Base-by-base conservation (phyloP, 2,888 invertebrate species). In the Drosophila peninsularis region DNA sequence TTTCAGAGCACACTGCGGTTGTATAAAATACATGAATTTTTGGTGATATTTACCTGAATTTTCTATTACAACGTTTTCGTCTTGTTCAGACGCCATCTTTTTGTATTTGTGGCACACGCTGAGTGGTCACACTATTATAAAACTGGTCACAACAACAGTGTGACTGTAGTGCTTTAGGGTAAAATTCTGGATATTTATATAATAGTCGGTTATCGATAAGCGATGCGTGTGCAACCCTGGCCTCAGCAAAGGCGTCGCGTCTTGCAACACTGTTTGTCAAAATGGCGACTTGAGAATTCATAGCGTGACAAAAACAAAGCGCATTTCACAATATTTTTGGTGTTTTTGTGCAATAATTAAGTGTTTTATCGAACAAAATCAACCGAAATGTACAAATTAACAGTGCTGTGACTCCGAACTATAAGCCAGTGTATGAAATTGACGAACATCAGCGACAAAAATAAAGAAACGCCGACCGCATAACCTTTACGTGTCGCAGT, bases 71-170 rank as follows among this genome's bases (percentile, higher is more conserved):
- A 90, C 88, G 88, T 90, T 90, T 82, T 91, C 92, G 81, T 91
- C 91, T 78, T 91, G 90, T 72, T 88, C 81, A 76, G 92, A 92
- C 91, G 93, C 93, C 92, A 93, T 93, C n/a, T n/a, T 82, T 92
- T 91, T 87, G 82, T 66, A 66, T 45, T 76, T 61, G 76, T 77
- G 76, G 60, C 57, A 75, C 21, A 56, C n/a, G 19, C 19, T 54
- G 42, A 67, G 62, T 45, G 60, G 78, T 52, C 66, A 73, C 78
- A 79, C 62, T 78, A 42, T 52, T 47, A 61, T 32, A 65, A 76
- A 63, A 73, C 53, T 62, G 21, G 32, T 58, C 41, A 72, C 49
- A 75, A 67, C 62, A 62, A 52, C 27, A 57, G 62, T 64, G 62
- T 58, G 75, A 49, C 66, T 56, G 60, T 49, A 37, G 10, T 10